Conservation (phyloP, 2,888 invertebrate species). For the Synanthedon tipuliformis region DNA sequence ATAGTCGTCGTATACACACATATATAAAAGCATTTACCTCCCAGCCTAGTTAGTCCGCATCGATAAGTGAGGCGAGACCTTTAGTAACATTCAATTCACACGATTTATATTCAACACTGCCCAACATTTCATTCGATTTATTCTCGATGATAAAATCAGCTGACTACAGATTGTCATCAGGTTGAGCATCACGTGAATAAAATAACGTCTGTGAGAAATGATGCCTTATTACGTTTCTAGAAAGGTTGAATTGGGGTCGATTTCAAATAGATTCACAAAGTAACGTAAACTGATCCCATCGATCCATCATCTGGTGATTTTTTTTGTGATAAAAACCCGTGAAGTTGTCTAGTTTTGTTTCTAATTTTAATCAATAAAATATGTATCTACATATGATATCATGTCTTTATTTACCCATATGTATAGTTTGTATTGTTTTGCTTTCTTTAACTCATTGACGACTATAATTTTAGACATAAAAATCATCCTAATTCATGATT, state of each 20-base stretch:
- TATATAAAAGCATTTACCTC: too few species aligned
- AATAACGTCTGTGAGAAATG: background rate
- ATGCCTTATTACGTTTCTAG: too few species aligned
- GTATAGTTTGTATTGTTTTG: background rate
- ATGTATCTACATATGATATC: background rate
- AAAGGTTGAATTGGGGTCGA: too few species aligned
- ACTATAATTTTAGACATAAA: background rate
- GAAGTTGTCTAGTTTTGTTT: too few species aligned
- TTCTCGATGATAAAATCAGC: constrained; percentile 46
- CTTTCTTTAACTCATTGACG: background rate
- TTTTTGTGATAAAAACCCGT: too few species aligned
- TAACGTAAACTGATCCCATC: too few species aligned
- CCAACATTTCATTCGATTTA: constrained; percentile 30
- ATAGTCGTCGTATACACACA: too few species aligned
- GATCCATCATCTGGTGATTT: too few species aligned
- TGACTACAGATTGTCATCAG: constrained; percentile 39
- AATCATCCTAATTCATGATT: constrained; percentile 30
- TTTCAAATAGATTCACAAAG: too few species aligned
- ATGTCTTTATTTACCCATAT: too few species aligned
- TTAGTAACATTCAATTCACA: constrained; percentile 2
- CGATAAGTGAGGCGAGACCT: background rate
- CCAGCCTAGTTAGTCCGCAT: too few species aligned
- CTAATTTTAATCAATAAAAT: background rate
- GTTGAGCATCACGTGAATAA: background rate
- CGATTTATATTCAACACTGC: constrained; percentile 34